Conservation (phyloP, 2,888 invertebrate genomes). For the Trichogramma dendrolimi region DNA sequence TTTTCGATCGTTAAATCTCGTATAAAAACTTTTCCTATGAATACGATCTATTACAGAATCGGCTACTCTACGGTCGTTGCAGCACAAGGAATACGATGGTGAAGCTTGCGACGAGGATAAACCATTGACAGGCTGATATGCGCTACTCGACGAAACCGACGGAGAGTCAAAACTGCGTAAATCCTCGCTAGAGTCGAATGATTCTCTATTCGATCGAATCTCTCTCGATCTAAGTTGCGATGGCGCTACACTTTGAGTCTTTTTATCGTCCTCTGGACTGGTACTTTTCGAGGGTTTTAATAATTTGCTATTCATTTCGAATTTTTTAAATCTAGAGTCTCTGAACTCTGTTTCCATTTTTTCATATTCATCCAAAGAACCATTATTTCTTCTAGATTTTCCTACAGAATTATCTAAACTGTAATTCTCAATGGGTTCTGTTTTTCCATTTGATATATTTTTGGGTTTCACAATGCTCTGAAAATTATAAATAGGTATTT, state of each 20-base stretch:
- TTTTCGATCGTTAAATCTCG: conserved; percentile 81
- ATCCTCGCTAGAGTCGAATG: conserved; percentile 53
- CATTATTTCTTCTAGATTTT: background rate
- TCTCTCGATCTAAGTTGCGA: background rate
- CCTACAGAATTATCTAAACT: conserved; percentile 3
- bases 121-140: conserved; percentile 43
- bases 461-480: conserved; percentile 33
- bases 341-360: background rate
- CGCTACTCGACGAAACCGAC: conserved; percentile 61
- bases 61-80: conserved; percentile 35
- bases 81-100: conserved; percentile 39
- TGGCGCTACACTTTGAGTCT: background rate
- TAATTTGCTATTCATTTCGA: background rate
- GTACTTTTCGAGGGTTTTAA: conserved; percentile 6
- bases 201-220: conserved; percentile 9
- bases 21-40: conserved; percentile 82
- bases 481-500: conserved; percentile 39
- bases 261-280: background rate
- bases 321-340: background rate
- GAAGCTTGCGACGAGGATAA: conserved; percentile 56
- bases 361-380: background rate
- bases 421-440: conserved; percentile 15
- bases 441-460: conserved; percentile 35
- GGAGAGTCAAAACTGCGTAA: conserved; percentile 61
- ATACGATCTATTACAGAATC: conserved; percentile 84